Evolutionary conservation across 64 coral and sea anemone genomes (phyloP), one percentile per base, ranked within the genome.

Genomic region (Dendrophyllia cribrosa): DNA sequence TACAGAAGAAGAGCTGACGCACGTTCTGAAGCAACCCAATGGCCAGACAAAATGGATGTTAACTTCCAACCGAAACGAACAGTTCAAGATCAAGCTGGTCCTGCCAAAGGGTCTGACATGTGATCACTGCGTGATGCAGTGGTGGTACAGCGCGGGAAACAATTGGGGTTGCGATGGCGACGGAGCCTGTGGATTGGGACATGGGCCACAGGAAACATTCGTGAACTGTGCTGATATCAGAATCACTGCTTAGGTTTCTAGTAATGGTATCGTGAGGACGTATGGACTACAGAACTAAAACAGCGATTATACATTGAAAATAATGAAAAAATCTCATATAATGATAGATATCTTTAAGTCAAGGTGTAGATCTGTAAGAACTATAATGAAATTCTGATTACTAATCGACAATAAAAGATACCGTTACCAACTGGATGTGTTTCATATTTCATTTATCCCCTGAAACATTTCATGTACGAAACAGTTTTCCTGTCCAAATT

Each of bases 101-200:
- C 93, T 95, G 0, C 93, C 93, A 34, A 9, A 6, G 7, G 93
- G 93, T 5, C 20, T 95, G 23, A 95, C 93, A 44, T 95, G 93
- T 78, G 72, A 88, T 14, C 93, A 91, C 82, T 95, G 93, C 62
- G 93, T 95, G 51, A 76, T 95, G 23, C 93, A 95, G 14, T 95
- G 93, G 93, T 95, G 89, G 93, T 95, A 88, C 88, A 91, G 86
- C 17, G 89, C 78, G 4, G 93, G 88, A 1, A 95, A 95, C 16
- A 95, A 84, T 66, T 95, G 93, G 93, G 93, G 88, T 2, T 95
- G 93, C 21, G 89, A 95, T n/a, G 22, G 79, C 34, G 19, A 77
- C 12, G 62, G 79, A 72, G 10, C 24, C 6, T 90, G 87, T 59
- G 88, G 83, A 7, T 20, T 70, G 9, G 93, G 88, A 7, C 65